Base-by-base conservation (phyloP, 2,888 invertebrate genomes). In the Lasioglossum marginatum region DNA sequence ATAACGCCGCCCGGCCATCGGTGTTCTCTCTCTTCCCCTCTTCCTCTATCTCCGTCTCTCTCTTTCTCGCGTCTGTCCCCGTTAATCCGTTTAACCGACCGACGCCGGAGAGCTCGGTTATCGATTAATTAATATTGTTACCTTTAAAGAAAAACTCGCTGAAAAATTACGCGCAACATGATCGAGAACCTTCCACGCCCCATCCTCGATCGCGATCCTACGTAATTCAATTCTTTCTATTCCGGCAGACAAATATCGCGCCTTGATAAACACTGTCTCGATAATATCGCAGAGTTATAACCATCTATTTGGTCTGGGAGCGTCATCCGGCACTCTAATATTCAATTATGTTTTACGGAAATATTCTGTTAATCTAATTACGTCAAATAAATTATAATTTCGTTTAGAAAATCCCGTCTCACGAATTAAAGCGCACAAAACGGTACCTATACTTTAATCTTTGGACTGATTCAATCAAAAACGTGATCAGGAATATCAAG, bases 61-160 rank as follows among this genome's bases (percentile, higher is more conserved):
- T 14, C 27, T 27, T 27, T 60, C 27, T 31, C 37, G 19, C 60
- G 37, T 72, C 66, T 52, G 57, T 80, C 79, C 76, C 66, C 31
- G 71, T 60, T 84, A 84, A 87, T 83, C 82, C 82, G 77, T 82
- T 82, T 83, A 85, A 81, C 78, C 79, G 75, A 71, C 63, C 77
- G 70, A 66, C 60, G 57, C 79, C 34, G 72, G 45, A 63, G 57
- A 52, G 48, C 37, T 31, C 23, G 60, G 19, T 43, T 40, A 68
- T 37, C 68, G 66, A 66, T 66, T 66, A 66, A 66, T 66, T 66
- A 66, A 66, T 66, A 66, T 66, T 34, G 34, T 66, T 66, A 66
- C 31, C 66, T 66, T 34, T 66, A 34, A 66, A 34, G 66, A 60
- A 34, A 66, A 66, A 31, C 66, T 34, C 37, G 37, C 70, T 37